Percentiles rank a stretch among this genome's conserved stretches.
phyloP scores from a whole-genome alignment of 2,797 vertebrate species.

The Diplodus sargus region DNA sequence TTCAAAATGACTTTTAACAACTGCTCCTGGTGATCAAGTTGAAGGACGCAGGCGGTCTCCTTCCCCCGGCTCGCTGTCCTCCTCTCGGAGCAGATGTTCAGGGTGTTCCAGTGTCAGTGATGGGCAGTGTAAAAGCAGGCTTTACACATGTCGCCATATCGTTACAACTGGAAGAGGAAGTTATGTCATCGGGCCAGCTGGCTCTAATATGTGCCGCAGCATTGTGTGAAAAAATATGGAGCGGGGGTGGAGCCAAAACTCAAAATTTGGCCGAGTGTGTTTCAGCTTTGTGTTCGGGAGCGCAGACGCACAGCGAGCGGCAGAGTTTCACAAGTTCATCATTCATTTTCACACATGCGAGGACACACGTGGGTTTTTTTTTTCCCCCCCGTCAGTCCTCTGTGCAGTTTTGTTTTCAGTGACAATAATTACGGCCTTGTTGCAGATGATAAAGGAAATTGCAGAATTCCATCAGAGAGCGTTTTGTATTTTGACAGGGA shows the following conservation, averaged over 20 bases:
- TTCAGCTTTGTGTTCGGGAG: constrained; percentile 46
- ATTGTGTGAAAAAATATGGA: constrained; percentile 70
- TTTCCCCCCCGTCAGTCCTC: constrained; percentile 12
- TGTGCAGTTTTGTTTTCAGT: constrained; percentile 62
- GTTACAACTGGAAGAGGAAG: constrained; percentile 76
- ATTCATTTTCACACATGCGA: constrained; percentile 42
- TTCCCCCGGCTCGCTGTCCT: constrained; percentile 48
- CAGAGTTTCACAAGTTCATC: constrained; percentile 48
- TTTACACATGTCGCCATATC: constrained; percentile 78
- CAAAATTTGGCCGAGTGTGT: constrained; percentile 55
- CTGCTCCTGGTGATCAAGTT: constrained; percentile 40
- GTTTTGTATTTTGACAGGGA: constrained; percentile 75
- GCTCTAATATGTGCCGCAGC: constrained; percentile 65
- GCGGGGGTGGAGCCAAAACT: constrained; percentile 67
- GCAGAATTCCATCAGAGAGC: constrained; percentile 71
- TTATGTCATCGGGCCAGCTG: constrained; percentile 82
- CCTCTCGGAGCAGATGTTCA: constrained; percentile 71
- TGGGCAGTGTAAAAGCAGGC: constrained; percentile 68
- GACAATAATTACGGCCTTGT: constrained; percentile 70
- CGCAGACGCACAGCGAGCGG: constrained; percentile 39
- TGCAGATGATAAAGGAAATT: constrained; percentile 79
- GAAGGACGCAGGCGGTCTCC: constrained; percentile 30
- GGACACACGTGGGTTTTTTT: neutral
- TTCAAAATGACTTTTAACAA: constrained; percentile 46
- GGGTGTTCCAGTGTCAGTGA: constrained; percentile 65